Conservation (phyloP, 2,113 vertebrate species). For the Rhynchopsitta pachyrhyncha region DNA sequence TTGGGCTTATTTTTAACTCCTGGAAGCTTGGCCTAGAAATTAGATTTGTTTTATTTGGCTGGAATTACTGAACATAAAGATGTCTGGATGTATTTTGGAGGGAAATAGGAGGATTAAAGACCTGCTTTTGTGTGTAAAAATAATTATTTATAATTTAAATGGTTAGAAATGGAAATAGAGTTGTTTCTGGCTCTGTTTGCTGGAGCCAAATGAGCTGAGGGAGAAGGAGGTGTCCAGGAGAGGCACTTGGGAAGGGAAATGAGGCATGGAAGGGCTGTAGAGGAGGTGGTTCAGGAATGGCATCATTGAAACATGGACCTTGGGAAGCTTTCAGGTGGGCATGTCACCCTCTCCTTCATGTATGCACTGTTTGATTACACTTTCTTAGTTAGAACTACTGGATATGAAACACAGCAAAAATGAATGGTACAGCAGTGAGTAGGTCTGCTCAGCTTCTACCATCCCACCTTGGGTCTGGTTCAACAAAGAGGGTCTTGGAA, state of each 20-base stretch:
- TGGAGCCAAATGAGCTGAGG: neutral
- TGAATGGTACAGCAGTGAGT: neutral
- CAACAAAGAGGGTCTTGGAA: fast-evolving
- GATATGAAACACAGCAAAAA: neutral
- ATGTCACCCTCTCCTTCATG: neutral
- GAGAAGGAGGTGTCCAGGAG: neutral
- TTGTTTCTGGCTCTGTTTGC: conserved; percentile 3
- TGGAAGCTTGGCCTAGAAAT: neutral
- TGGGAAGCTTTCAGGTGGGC: neutral
- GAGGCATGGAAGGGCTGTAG: neutral
- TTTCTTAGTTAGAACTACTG: neutral
- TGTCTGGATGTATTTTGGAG: conserved; percentile 31
- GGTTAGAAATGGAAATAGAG: conserved; percentile 19
- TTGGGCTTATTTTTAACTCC: conserved; percentile 4
- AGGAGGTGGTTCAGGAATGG: neutral
- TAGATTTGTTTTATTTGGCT: conserved; percentile 47
- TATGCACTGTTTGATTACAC: fast-evolving
- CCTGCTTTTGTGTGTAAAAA: neutral
- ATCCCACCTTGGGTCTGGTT: fast-evolving
- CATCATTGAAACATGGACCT: neutral
- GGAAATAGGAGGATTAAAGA: conserved; percentile 6
- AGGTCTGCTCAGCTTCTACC: fast-evolving
- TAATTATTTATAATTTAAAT: conserved; percentile 20
- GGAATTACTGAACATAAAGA: neutral
- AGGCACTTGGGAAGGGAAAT: neutral